Conservation (phyloP, 1,140 invertebrate genomes). For the Medauroidea extradentata region DNA sequence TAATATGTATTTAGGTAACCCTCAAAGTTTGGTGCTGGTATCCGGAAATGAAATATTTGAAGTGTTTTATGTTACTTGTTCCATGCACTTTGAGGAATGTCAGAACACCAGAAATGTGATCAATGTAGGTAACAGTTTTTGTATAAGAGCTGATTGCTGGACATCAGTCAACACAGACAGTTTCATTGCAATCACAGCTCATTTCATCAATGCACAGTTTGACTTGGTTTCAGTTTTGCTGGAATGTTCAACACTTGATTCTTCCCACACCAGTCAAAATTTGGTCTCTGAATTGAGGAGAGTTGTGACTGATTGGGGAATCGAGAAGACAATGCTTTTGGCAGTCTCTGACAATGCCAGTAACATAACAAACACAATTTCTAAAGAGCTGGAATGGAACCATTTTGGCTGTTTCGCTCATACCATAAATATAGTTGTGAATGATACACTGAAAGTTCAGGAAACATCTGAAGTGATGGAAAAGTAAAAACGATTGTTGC, state of each 20-base stretch:
- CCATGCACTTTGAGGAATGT: too few relatives aligned
- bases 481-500: not conserved
- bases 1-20: too few relatives aligned
- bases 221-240: slow-evolving; percentile 16
- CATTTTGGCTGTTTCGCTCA: slow-evolving; percentile 28
- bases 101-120: not conserved
- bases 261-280: slow-evolving; percentile 12
- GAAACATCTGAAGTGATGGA: not conserved
- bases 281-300: slow-evolving; percentile 12
- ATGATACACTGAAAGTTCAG: slow-evolving; percentile 12
- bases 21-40: too few relatives aligned
- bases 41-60: too few relatives aligned
- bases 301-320: slow-evolving; percentile 18
- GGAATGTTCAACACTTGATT: slow-evolving; percentile 7
- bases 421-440: slow-evolving; percentile 25
- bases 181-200: slow-evolving; percentile 20
- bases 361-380: slow-evolving; percentile 26
- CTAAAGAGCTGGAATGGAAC: slow-evolving; percentile 17
- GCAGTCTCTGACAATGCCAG: slow-evolving; percentile 24
- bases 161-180: slow-evolving; percentile 20
- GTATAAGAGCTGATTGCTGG: slow-evolving; percentile 8
- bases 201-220: slow-evolving; percentile 18
- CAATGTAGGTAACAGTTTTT: not conserved
- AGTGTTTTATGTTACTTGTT: too few relatives aligned
- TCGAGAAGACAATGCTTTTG: slow-evolving; percentile 20